Base-by-base conservation (phyloP, 2,888 invertebrate species). In the Drosophila paucipuncta region DNA sequence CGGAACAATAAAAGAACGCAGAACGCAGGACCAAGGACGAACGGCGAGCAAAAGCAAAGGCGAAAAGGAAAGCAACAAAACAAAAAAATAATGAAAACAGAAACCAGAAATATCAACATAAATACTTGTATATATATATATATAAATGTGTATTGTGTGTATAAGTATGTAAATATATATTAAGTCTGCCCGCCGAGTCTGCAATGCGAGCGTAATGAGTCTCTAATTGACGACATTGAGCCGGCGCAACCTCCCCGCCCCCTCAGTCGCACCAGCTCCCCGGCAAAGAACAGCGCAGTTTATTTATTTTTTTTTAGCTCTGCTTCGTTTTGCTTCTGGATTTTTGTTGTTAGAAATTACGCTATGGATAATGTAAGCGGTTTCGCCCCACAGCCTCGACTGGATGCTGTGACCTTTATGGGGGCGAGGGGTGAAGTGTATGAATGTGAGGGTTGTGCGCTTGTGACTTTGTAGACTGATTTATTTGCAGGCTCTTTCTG, bases 151-250 rank as follows among this genome's bases (percentile, higher is more conserved):
- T 55, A n/a, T 49, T 13, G 47, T 49, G 22, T 39, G 31, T 47
- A n/a, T 60, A 16, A 30, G 18, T 43, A 22, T 58, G 22, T 33
- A 39, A 30, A 25, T 62, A 28, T 76, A 61, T 68, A 66, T 83
- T 79, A 86, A 88, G 91, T 92, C 91, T 92, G 91, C 76, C 79
- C 85, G 85, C 78, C 85, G 92, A 85, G 92, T 92, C 91, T 91
- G 91, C 91, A 91, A 83, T 89, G 85, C 80, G 82, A 88, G 90
- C 89, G 91, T 92, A 92, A 92, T 92, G 91, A 92, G 91, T 91
- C 90, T 92, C 91, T 92, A 92, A 92, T 92, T 91, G 92, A 85
- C 85, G 90, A 79, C 90, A 89, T 80, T 90, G 84, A 85, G 91
- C 76, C 73, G 71, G 61, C 47, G 47, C 39, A 37, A 2, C 67